Percentiles rank a stretch among this genome's conserved stretches.
Evolutionary conservation across 2,113 vertebrate genomes (phyloP).

Genomic region (Corythoichthys intestinalis): DNA sequence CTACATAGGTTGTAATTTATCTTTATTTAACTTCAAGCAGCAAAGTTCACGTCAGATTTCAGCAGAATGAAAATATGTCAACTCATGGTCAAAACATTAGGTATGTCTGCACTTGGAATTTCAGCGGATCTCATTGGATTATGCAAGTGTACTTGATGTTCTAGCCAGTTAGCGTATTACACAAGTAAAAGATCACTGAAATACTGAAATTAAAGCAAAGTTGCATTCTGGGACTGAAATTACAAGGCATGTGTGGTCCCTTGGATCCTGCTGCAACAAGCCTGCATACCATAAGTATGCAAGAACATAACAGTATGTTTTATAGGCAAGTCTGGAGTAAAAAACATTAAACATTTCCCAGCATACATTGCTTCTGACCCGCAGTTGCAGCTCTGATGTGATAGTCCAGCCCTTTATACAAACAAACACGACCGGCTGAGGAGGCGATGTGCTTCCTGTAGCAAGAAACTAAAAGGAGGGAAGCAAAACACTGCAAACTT

Average conservation of each 20-base stretch:
- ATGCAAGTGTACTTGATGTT: not conserved
- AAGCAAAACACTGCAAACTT: slow-evolving; percentile 7
- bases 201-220: slow-evolving; percentile 16
- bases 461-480: not conserved
- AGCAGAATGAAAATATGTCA: not conserved
- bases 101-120: not conserved
- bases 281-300: slow-evolving; percentile 47
- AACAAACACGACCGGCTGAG: not conserved
- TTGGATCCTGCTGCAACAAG: slow-evolving; percentile 55
- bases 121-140: not conserved
- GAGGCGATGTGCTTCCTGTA: not conserved
- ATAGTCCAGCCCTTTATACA: not conserved
- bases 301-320: slow-evolving; percentile 17
- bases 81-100: not conserved
- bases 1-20: not conserved
- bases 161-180: not conserved
- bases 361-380: slow-evolving; percentile 12
- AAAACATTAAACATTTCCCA: slow-evolving; percentile 14
- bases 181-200: not conserved
- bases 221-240: slow-evolving; percentile 44
- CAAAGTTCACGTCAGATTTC: not conserved
- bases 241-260: slow-evolving; percentile 22
- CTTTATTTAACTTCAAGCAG: not conserved
- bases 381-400: slow-evolving; percentile 3
- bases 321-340: slow-evolving; percentile 14